These are phyloP conservation scores for Aepyceros melampus DNA, from an alignment of 2,113 vertebrate species.

Conservation along the genomic window DNA sequence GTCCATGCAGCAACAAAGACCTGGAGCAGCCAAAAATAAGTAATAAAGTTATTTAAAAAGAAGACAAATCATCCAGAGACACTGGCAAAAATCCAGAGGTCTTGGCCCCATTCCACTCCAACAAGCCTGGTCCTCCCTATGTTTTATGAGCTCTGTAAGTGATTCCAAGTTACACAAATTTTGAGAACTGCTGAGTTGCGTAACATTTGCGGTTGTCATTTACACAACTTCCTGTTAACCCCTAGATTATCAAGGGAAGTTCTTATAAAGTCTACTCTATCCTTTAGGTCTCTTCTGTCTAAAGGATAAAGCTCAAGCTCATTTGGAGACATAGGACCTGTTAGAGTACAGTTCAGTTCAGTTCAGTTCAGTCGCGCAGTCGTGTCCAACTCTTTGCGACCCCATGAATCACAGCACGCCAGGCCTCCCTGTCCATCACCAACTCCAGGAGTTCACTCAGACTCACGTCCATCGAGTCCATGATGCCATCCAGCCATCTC, in stretches of 20 bases:
- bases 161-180: neutral
- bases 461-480: too few relatives aligned
- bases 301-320: neutral
- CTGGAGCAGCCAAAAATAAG: neutral
- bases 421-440: too few relatives aligned
- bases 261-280: neutral
- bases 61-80: neutral
- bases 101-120: neutral
- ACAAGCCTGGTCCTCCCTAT: neutral
- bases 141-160: neutral
- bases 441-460: too few relatives aligned
- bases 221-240: neutral
- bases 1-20: neutral
- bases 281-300: neutral
- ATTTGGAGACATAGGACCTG: neutral
- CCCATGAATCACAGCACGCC: too few relatives aligned
- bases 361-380: too few relatives aligned
- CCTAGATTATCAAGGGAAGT: neutral
- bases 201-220: neutral
- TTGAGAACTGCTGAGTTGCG: neutral
- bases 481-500: too few relatives aligned
- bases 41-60: neutral
- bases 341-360: too few relatives aligned
- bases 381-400: too few relatives aligned
- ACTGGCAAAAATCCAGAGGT: neutral